A percentile compares a stretch with the other conserved stretches of the same genome.
Evolutionary conservation across 2,797 vertebrate species (phyloP).

Genomic region (Rhinichthys osculus): DNA sequence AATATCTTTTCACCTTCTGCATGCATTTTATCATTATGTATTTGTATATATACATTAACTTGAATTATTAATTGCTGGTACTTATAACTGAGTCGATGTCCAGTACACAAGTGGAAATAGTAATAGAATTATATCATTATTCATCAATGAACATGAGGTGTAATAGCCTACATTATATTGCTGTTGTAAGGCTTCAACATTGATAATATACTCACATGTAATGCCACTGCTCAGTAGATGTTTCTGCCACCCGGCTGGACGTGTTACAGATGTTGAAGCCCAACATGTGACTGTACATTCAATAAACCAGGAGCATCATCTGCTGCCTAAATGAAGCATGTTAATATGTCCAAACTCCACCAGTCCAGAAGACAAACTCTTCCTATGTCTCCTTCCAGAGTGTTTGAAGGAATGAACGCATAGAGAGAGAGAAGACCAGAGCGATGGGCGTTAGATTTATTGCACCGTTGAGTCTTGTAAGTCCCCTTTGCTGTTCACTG

Average conservation of each 20-base stretch:
- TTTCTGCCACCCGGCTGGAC: background rate
- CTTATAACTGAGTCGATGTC: background rate
- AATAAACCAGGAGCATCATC: constrained; percentile 43
- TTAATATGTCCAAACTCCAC: constrained; percentile 40
- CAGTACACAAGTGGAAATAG: background rate
- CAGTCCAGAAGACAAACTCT: constrained; percentile 42
- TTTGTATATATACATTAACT: background rate
- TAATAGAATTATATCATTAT: background rate
- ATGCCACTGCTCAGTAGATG: constrained; percentile 5
- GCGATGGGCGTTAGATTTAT: constrained; percentile 30
- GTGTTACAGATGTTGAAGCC: constrained; percentile 1
- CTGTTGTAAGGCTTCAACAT: background rate
- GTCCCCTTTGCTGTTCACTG: constrained; percentile 23
- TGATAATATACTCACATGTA: constrained; percentile 38
- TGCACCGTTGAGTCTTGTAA: constrained; percentile 8
- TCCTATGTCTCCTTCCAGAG: constrained; percentile 29
- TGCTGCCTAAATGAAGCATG: constrained; percentile 45
- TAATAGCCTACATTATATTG: background rate
- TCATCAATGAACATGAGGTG: background rate
- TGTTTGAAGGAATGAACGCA: background rate
- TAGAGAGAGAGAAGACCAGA: constrained; percentile 16
- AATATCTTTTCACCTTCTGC: background rate
- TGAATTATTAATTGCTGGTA: background rate
- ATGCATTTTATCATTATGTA: background rate
- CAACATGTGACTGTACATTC: constrained; percentile 25